Evolutionary conservation across 2,888 invertebrate species (phyloP).

Genomic region (Lampropteryx suffumata): DNA sequence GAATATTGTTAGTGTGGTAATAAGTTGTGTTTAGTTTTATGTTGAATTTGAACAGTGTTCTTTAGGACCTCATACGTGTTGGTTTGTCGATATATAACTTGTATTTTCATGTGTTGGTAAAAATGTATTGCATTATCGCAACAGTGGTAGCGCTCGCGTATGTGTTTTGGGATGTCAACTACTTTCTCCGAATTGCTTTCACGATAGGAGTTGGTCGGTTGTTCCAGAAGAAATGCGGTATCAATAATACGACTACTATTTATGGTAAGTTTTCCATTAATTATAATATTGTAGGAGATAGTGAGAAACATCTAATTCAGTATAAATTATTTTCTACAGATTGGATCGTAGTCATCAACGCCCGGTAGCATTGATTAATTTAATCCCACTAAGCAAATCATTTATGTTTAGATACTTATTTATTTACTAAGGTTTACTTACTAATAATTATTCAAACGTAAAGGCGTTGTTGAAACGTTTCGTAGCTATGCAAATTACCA

Average conservation of each 20-base stretch:
- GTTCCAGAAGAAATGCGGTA: constrained; percentile 86
- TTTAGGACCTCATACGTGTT: constrained; percentile 4
- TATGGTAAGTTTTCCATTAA: constrained; percentile 88
- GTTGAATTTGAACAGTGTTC: constrained; percentile 12
- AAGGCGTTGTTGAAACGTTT: too few species aligned
- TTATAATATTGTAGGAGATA: too few species aligned
- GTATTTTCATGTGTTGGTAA: constrained; percentile 12
- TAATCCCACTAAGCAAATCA: too few species aligned
- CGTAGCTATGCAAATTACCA: too few species aligned
- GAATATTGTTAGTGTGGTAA: not conserved
- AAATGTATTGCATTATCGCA: constrained; percentile 66
- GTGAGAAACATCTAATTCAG: too few species aligned
- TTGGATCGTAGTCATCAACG: too few species aligned
- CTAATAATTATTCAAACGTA: too few species aligned
- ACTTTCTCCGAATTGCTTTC: constrained; percentile 88
- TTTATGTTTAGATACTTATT: too few species aligned
- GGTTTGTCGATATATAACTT: constrained; percentile 12
- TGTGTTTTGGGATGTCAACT: constrained; percentile 90
- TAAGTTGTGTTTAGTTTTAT: not conserved
- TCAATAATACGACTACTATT: constrained; percentile 87
- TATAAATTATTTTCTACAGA: too few species aligned
- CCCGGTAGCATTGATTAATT: too few species aligned
- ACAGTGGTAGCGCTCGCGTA: constrained; percentile 83
- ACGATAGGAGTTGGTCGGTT: constrained; percentile 87
- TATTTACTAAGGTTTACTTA: too few species aligned